Evolutionary conservation across 2,113 vertebrate species (phyloP), one percentile per base, ranked within the genome.

Genomic region (Lipophrys pholis): DNA sequence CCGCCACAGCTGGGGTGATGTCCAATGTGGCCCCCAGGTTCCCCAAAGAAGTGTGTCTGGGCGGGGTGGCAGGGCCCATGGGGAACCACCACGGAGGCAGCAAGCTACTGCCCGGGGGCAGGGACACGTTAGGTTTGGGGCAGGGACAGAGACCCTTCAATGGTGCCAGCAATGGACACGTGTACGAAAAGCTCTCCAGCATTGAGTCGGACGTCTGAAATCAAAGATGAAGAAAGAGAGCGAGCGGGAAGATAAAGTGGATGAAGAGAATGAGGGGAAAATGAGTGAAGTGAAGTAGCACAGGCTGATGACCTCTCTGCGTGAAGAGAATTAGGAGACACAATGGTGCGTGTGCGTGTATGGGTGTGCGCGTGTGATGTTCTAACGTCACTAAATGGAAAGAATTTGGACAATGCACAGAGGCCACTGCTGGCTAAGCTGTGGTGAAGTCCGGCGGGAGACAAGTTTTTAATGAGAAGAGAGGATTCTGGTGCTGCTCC

Each of bases 111-210:
- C 76, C 91, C n/a, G 86, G 74, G 56, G 85, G 88, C 83, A 92
- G 94, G 85, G 94, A 94, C 69, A 91, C 91, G 14, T 86, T 94
- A 87, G 92, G 93, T 62, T 76, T 94, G 91, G 91, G 93, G 73
- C 92, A 86, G 89, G 91, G 85, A 70, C 96, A 97, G 94, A 96
- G 96, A 96, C 93, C 96, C 90, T 99, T 98, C 96, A 99, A 97
- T 82, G 96, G 97, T 91, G 97, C 98, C 93, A 99, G 97, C 95
- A 99, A 99, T 80, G 97, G 98, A 94, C 98, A 99, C 90, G 97
- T 99, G 91, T 99, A 99, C 90, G 98, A 99, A 94, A 99, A 99
- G 96, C 97, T 99, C 87, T 99, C 98, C 91, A 99, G 98, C 93
- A 99, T 99, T 89, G 97, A 99, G 92, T 99, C 98, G 89, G 98